Conservation (phyloP, 2,797 vertebrate species). For the Neoniphon sammara region DNA sequence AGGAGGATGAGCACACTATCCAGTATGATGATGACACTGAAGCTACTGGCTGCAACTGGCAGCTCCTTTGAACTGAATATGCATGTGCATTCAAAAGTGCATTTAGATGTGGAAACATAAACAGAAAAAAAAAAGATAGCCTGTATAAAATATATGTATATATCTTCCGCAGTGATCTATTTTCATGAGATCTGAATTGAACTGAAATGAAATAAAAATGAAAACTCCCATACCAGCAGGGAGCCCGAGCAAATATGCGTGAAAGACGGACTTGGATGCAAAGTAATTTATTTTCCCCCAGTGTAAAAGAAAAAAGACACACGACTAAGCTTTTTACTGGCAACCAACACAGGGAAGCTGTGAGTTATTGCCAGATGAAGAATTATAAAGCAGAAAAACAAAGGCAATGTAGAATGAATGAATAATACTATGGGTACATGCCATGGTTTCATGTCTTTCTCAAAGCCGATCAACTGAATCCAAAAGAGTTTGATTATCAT, state of each 20-base stretch:
- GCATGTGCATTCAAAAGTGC: constrained; percentile 24
- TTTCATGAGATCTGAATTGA: constrained; percentile 26
- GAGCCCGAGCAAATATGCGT: constrained; percentile 32
- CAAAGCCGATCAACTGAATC: not conserved
- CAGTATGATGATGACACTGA: constrained; percentile 47
- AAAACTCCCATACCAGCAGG: constrained; percentile 25
- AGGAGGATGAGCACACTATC: constrained; percentile 25
- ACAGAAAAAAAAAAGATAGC: no score
- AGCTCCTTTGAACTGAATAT: constrained; percentile 33
- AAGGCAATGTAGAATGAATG: not conserved
- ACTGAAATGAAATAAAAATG: constrained; percentile 21
- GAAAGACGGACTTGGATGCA: constrained; percentile 18
- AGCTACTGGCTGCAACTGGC: constrained; percentile 25
- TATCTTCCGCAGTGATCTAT: constrained; percentile 15
- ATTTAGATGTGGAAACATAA: constrained; percentile 10
- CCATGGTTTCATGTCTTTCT: not conserved
- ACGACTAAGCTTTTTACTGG: constrained; percentile 32
- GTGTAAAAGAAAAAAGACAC: constrained; percentile 7
- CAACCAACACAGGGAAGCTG: constrained; percentile 19
- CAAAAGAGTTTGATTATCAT: not conserved
- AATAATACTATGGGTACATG: constrained; percentile 6
- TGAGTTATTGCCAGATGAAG: constrained; percentile 19
- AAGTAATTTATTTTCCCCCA: constrained; percentile 41
- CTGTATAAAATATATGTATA: not conserved
- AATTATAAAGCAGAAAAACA: constrained; percentile 31